A percentile compares a stretch with the other conserved stretches of the same genome.
These are phyloP conservation scores for Gambusia affinis DNA, from an alignment of 2,113 vertebrate genomes.

Conservation along the genomic window DNA sequence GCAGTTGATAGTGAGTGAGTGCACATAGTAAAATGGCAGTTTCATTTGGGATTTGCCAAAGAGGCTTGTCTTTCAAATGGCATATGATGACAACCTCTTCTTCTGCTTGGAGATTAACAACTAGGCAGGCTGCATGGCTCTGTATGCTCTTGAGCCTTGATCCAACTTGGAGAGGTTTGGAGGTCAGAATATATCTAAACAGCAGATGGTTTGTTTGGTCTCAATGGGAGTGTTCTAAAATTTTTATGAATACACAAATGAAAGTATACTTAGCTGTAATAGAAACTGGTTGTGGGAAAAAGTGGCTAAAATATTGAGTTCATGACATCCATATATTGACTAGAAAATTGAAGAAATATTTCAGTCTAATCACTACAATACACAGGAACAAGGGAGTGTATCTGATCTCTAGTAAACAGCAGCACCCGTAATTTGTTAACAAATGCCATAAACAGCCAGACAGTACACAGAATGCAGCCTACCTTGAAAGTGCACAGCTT, in stretches of 20 bases:
- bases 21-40: conserved; percentile 39
- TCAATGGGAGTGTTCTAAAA: conserved; percentile 55
- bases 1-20: conserved; percentile 41
- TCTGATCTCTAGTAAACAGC: conserved; percentile 9
- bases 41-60: conserved; percentile 51
- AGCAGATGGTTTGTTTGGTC: conserved; percentile 73
- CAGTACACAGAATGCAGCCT: conserved; percentile 21
- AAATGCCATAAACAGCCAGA: conserved; percentile 32
- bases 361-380: conserved; percentile 1
- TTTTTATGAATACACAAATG: conserved; percentile 46
- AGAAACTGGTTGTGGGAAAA: conserved; percentile 4
- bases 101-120: conserved; percentile 54
- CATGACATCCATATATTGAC: conserved; percentile 2
- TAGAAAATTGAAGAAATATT: neutral
- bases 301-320: conserved; percentile 14
- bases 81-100: conserved; percentile 64
- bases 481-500: conserved; percentile 15
- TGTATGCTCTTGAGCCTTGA: conserved; percentile 49
- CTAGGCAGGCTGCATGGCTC: conserved; percentile 36
- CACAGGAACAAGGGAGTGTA: conserved; percentile 5
- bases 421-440: conserved; percentile 32
- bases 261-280: conserved; percentile 37
- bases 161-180: conserved; percentile 50
- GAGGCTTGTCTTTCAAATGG: conserved; percentile 44
- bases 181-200: conserved; percentile 76